Base-by-base conservation (phyloP, 2,113 vertebrate genomes). In the Gadus macrocephalus region DNA sequence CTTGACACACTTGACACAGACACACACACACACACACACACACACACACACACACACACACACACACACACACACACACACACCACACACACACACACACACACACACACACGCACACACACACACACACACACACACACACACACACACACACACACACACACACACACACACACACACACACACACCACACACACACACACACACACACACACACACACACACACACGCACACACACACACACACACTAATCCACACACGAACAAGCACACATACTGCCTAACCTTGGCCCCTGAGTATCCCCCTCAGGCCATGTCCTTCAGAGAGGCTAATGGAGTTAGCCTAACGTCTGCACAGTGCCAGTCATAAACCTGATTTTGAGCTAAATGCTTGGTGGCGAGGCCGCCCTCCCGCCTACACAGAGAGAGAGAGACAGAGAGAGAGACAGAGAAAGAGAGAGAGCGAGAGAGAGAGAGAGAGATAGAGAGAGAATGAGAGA, bases 281-380 rank as follows among this genome's bases (percentile, higher is more conserved):
- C 67, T 58, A 38, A 35, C 64, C 83, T 73, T 80, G 81, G 87
- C 85, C 86, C 83, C 87, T 84, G 76, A 81, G 83, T 87, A 81
- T 87, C 85, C 85, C 87, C 83, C 82, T 35, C 82, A 85, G 78
- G 85, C 87, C 83, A 83, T 89, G 83, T 84, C 81, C 83, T 86
- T 81, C 77, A 70, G 83, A 87, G 83, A 83, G 81, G 79, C 85
- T 91, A 92, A 92, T 90, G 81, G 84, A 88, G 87, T 92, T 92
- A 92, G 85, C 83, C 78, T 90, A 92, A 91, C 91, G 91, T 89
- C 86, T 87, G 85, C 82, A 82, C 87, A 82, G 85, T 80, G 81
- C 86, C 88, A 89, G 87, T 89, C 88, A 85, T 89, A 89, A 92
- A 91, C 88, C 91, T 90, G 89, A 92, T 91, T 93, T 91, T 88